These are phyloP conservation scores for Chironomus striatipennis DNA, from an alignment of 1,140 invertebrate genomes.

Conservation along the genomic window DNA sequence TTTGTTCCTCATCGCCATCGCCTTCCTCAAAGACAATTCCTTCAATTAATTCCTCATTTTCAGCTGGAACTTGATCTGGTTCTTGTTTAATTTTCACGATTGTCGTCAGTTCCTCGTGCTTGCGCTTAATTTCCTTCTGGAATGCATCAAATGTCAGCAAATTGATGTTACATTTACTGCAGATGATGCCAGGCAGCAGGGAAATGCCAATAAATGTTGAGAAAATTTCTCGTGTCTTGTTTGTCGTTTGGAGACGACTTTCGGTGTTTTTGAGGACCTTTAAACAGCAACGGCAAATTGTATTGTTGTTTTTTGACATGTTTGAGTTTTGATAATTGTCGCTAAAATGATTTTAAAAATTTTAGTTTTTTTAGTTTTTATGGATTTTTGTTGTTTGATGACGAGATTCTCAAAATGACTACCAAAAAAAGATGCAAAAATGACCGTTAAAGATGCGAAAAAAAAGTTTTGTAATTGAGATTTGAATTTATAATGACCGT, in stretches of 20 bases:
- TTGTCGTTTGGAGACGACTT: background rate
- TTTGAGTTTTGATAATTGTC: background rate
- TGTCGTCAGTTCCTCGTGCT: background rate
- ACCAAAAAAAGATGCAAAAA: background rate
- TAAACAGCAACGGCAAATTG: background rate
- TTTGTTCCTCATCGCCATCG: background rate
- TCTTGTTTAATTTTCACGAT: background rate
- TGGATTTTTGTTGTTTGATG: background rate
- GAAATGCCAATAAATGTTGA: background rate
- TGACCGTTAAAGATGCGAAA: background rate
- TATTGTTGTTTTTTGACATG: background rate
- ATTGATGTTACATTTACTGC: background rate
- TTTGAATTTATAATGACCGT: background rate
- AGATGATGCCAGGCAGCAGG: background rate
- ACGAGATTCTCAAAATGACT: background rate
- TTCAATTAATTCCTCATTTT: background rate
- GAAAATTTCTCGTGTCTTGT: background rate
- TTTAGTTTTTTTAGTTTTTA: background rate
- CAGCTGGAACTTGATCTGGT: background rate
- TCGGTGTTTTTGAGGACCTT: background rate
- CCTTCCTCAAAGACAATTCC: background rate
- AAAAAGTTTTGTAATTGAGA: background rate
- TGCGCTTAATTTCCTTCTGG: background rate
- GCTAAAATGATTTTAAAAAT: background rate
- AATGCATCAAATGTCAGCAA: background rate